Conservation (phyloP, 2,113 vertebrate species). For the Polypterus senegalus region DNA sequence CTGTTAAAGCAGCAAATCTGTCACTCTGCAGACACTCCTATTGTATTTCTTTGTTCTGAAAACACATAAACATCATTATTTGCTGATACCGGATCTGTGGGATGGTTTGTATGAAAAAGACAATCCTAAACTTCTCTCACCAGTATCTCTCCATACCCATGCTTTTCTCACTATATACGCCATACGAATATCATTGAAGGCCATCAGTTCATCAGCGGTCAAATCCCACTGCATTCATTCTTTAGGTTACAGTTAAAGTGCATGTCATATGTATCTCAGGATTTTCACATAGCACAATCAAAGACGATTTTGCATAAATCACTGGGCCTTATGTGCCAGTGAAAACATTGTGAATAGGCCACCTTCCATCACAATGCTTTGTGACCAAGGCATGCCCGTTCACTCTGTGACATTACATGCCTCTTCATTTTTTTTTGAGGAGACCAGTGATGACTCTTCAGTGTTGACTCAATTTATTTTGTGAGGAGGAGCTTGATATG, state of each 20-base stretch:
- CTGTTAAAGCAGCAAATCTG: constrained; percentile 12
- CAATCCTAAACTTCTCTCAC: constrained; percentile 7
- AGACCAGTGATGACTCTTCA: too few species aligned
- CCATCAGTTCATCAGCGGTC: constrained; percentile 7
- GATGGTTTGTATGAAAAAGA: constrained; percentile 11
- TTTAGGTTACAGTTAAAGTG: constrained; percentile 2
- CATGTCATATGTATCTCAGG: constrained; percentile 6
- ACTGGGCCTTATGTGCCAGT: too few species aligned
- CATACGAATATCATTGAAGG: constrained; percentile 8
- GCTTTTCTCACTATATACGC: constrained; percentile 1
- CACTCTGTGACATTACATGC: too few species aligned
- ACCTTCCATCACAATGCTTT: too few species aligned
- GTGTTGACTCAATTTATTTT: too few species aligned
- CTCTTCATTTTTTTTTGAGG: too few species aligned
- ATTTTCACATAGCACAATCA: constrained; percentile 4
- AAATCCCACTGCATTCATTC: constrained; percentile 6
- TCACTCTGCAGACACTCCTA: not conserved
- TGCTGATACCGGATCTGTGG: constrained; percentile 9
- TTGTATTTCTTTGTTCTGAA: constrained; percentile 3
- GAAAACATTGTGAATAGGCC: too few species aligned
- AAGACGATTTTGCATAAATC: not conserved
- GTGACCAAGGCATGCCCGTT: too few species aligned
- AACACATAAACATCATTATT: constrained; percentile 6
- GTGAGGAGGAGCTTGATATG: too few species aligned
- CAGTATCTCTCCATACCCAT: constrained; percentile 5